These are phyloP conservation scores for Zosterops lateralis DNA, from an alignment of 2,113 vertebrate genomes.

Conservation along the genomic window DNA sequence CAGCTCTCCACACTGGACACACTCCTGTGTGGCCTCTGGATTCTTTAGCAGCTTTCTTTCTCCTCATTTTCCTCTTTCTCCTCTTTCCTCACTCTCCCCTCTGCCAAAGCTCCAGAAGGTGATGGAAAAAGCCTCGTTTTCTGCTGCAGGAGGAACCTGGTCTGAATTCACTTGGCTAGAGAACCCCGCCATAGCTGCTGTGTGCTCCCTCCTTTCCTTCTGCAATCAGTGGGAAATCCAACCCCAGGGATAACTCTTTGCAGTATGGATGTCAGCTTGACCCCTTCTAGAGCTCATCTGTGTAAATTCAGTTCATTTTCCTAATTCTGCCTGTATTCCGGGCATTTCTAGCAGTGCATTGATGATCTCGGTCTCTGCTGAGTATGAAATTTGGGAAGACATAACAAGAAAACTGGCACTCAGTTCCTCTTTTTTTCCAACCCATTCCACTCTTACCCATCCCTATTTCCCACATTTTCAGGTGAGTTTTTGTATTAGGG, in stretches of 20 bases:
- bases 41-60: background rate
- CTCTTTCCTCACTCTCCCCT: background rate
- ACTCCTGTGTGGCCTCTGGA: rapidly evolving
- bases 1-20: rapidly evolving
- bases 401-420: rapidly evolving
- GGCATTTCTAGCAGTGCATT: background rate
- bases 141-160: background rate
- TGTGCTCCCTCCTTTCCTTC: background rate
- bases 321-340: background rate
- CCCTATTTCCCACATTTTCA: background rate
- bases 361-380: background rate
- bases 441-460: rapidly evolving
- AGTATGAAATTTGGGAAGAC: background rate
- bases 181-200: background rate
- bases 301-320: background rate
- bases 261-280: background rate
- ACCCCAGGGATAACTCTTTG: background rate
- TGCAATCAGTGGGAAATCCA: background rate
- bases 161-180: rapidly evolving
- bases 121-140: background rate
- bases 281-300: background rate
- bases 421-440: background rate
- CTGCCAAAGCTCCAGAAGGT: background rate
- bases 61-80: background rate
- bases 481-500: background rate